Evolutionary conservation across 2,113 vertebrate genomes (phyloP).

Genomic region (Erpornis zantholeuca): DNA sequence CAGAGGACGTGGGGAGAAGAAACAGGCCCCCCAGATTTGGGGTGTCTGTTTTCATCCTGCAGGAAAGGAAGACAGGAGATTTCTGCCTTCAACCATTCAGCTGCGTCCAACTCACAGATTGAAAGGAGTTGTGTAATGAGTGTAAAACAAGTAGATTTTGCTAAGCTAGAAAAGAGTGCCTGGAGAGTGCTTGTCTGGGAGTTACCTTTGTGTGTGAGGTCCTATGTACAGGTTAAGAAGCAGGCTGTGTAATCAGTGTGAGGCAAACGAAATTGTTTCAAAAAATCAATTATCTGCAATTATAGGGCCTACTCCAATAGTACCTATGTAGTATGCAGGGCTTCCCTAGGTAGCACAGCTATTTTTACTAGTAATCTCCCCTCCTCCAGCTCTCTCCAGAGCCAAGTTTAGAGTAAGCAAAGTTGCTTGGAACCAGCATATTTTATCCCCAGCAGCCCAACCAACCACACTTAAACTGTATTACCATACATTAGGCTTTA

Average conservation of each 20-base stretch:
- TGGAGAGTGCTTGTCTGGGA: neutral
- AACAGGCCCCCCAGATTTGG: neutral
- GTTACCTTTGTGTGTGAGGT: neutral
- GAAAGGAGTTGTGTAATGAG: neutral
- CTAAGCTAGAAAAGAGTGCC: neutral
- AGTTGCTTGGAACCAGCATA: neutral
- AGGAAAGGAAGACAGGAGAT: neutral
- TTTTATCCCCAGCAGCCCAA: constrained; percentile 8
- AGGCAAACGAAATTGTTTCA: neutral
- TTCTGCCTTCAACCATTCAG: neutral
- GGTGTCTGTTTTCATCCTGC: neutral
- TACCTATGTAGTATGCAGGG: neutral
- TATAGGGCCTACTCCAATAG: neutral
- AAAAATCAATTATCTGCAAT: constrained; percentile 24
- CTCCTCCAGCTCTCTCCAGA: neutral
- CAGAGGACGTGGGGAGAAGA: neutral
- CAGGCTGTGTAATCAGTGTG: neutral
- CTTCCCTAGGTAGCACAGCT: neutral
- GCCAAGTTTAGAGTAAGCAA: constrained; percentile 41
- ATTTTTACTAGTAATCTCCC: neutral
- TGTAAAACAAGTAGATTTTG: neutral
- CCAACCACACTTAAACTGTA: constrained; percentile 9
- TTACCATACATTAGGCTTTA: constrained; percentile 14
- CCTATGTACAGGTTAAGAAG: neutral
- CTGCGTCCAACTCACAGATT: neutral